Percentiles rank a stretch among this genome's conserved stretches.
phyloP scores from a whole-genome alignment of 2,888 invertebrate species.

The Eupsilia transversa region DNA sequence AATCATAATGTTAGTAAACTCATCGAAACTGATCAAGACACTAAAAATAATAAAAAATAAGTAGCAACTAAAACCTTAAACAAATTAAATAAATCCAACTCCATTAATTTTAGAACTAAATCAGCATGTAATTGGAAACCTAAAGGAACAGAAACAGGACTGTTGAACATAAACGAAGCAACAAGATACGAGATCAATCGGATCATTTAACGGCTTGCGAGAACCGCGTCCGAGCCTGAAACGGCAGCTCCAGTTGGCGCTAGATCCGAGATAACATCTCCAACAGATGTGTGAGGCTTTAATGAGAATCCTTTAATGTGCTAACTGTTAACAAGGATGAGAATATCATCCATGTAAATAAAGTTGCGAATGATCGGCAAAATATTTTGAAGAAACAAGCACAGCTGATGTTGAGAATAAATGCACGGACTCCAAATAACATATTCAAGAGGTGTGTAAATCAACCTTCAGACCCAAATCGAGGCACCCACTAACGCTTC shows the following conservation, averaged over 20 bases:
- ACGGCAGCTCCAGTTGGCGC: conserved; percentile 73
- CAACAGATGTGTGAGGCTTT: conserved; percentile 64
- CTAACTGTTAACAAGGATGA: conserved; percentile 42
- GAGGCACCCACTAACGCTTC: conserved; percentile 41
- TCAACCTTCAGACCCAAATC: conserved; percentile 31
- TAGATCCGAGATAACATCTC: conserved; percentile 76
- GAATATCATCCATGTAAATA: conserved; percentile 17
- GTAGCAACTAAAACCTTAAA: not conserved
- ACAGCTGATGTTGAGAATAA: conserved; percentile 38
- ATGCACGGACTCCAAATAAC: conserved; percentile 21
- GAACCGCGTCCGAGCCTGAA: conserved; percentile 77
- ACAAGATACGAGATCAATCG: conserved; percentile 78
- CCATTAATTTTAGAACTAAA: conserved; percentile 51
- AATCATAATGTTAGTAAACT: not conserved
- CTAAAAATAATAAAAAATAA: not conserved
- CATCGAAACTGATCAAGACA: not conserved
- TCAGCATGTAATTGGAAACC: conserved; percentile 60
- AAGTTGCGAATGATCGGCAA: not conserved
- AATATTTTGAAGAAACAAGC: not conserved
- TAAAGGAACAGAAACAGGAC: conserved; percentile 65
- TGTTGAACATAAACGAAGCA: conserved; percentile 79
- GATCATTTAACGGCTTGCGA: conserved; percentile 77
- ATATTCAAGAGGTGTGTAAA: conserved; percentile 32
- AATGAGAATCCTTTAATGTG: conserved; percentile 54
- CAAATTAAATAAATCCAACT: conserved; percentile 35